These are phyloP conservation scores for Propithecus deckenii DNA, from an alignment of 2,797 vertebrate genomes.

Conservation along the genomic window DNA sequence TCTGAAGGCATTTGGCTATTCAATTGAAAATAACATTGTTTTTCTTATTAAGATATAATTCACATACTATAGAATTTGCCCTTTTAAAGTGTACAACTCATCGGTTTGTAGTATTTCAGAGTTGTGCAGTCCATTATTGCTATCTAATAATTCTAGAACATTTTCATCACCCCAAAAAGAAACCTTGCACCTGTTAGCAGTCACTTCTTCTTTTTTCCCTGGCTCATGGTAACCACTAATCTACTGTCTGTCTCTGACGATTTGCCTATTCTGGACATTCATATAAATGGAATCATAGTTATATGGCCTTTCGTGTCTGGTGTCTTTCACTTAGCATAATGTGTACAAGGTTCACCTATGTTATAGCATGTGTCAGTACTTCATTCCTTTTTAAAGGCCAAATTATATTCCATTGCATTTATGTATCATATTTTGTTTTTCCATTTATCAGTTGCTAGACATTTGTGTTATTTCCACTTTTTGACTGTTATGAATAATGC, in stretches of 20 bases:
- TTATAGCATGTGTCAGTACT: not conserved
- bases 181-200: not conserved
- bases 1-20: slow-evolving; percentile 49
- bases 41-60: slow-evolving; percentile 11
- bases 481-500: not conserved
- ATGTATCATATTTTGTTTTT: not conserved
- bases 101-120: not conserved
- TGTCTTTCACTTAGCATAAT: not conserved
- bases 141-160: not conserved
- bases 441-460: not conserved
- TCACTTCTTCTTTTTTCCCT: not conserved
- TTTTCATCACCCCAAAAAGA: not conserved
- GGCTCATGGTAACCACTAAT: not conserved
- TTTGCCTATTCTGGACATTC: not conserved
- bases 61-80: not conserved
- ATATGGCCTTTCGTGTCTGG: not conserved
- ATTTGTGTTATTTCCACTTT: not conserved
- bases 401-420: not conserved
- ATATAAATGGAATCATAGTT: not conserved
- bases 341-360: not conserved
- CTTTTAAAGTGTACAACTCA: not conserved
- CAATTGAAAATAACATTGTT: not conserved
- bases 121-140: not conserved
- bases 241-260: not conserved
- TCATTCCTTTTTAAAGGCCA: not conserved